Conservation (phyloP, 2,113 vertebrate genomes). For the Carettochelys insculpta region DNA sequence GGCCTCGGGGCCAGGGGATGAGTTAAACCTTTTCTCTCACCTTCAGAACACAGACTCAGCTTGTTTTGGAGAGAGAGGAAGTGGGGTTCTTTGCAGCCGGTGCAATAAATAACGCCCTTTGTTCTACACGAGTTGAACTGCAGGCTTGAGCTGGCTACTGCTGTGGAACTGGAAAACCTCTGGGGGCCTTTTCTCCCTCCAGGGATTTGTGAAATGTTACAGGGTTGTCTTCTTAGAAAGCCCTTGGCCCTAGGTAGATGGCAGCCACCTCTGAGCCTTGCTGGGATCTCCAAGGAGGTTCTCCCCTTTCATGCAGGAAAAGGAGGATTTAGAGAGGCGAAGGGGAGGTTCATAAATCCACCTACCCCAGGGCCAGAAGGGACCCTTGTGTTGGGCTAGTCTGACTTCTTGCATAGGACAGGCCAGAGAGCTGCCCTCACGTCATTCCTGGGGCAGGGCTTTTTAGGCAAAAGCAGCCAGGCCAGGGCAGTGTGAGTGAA, state of each 20-base stretch:
- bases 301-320: not conserved
- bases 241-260: not conserved
- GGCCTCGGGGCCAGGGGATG: not conserved
- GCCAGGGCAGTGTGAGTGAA: no score
- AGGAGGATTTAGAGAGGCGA: not conserved
- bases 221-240: not conserved
- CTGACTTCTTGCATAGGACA: not conserved
- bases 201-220: not conserved
- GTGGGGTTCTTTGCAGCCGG: not conserved
- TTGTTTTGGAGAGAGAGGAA: not conserved
- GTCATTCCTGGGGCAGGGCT: not conserved
- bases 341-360: not conserved
- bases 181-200: not conserved
- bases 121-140: not conserved
- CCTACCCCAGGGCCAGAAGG: not conserved
- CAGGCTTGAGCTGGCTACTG: not conserved
- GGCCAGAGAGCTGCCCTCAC: not conserved
- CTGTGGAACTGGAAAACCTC: not conserved
- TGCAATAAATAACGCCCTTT: not conserved
- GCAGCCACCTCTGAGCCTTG: not conserved
- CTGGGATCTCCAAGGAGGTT: not conserved
- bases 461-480: not conserved
- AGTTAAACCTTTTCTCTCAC: not conserved
- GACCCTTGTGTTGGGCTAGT: not conserved
- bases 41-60: not conserved